A percentile compares a stretch with the other conserved stretches of the same genome.
Conservation (phyloP, 35 echinoderm and acorn worm species). For the Antedon bifida region DNA sequence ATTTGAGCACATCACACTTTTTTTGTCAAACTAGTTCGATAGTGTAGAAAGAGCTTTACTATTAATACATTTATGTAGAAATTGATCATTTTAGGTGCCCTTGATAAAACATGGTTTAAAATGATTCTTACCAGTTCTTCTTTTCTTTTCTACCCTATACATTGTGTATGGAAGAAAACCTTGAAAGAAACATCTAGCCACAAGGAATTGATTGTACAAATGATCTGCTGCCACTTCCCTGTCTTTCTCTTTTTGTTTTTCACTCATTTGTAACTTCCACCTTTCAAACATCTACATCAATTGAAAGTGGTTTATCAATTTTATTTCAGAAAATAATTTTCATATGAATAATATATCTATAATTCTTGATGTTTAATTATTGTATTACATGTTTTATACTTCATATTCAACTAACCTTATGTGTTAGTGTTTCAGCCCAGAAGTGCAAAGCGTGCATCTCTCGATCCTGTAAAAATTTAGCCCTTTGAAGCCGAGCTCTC, state of each 20-base stretch:
- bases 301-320: too few relatives aligned
- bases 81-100: too few relatives aligned
- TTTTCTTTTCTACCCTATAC: slow-evolving; percentile 25
- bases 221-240: slow-evolving; percentile 11
- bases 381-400: too few relatives aligned
- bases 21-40: too few relatives aligned
- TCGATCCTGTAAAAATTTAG: not conserved
- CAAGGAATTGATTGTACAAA: slow-evolving; percentile 14
- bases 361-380: too few relatives aligned
- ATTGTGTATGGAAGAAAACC: slow-evolving; percentile 32
- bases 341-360: too few relatives aligned
- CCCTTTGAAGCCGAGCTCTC: not conserved
- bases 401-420: slow-evolving; percentile 44
- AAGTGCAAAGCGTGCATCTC: slow-evolving; percentile 35
- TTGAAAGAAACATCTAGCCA: slow-evolving; percentile 33
- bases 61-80: too few relatives aligned
- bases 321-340: too few relatives aligned
- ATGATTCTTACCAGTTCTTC: slow-evolving; percentile 32
- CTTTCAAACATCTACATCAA: slow-evolving; percentile 30
- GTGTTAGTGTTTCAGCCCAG: slow-evolving; percentile 32
- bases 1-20: too few relatives aligned
- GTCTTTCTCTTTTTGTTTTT: slow-evolving; percentile 6
- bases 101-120: too few relatives aligned
- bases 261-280: slow-evolving; percentile 19
- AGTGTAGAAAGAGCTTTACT: too few relatives aligned